Percentiles rank a stretch among this genome's conserved stretches.
Conservation (phyloP, 2,888 invertebrate species). For the Apamea epomidion region DNA sequence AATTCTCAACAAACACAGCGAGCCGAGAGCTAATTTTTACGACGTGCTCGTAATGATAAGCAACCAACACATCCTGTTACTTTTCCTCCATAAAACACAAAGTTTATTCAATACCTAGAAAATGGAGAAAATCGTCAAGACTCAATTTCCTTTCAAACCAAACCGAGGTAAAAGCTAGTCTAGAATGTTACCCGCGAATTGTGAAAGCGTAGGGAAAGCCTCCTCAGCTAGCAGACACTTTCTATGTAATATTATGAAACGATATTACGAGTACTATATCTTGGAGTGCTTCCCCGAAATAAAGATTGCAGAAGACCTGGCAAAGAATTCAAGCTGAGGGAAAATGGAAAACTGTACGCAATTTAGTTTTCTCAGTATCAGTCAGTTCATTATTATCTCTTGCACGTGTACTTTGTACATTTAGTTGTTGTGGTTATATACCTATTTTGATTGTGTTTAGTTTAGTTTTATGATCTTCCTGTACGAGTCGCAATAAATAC, state of each 20-base stretch:
- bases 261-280: slow-evolving; percentile 9
- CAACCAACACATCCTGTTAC: slow-evolving; percentile 34
- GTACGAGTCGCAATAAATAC: too few relatives aligned
- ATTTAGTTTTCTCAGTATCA: not conserved
- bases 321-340: not conserved
- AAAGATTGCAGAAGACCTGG: not conserved
- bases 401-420: not conserved
- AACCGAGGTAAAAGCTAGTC: slow-evolving; percentile 40
- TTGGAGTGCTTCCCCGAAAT: slow-evolving; percentile 9
- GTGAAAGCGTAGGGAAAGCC: slow-evolving; percentile 60
- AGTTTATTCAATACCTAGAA: slow-evolving; percentile 50
- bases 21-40: slow-evolving; percentile 13
- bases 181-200: slow-evolving; percentile 49
- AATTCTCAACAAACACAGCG: slow-evolving; percentile 5
- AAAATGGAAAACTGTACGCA: not conserved
- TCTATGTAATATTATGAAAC: slow-evolving; percentile 41
- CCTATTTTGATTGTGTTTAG: too few relatives aligned
- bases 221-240: slow-evolving; percentile 18
- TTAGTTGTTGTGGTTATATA: too few relatives aligned
- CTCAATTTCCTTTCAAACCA: slow-evolving; percentile 50
- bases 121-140: slow-evolving; percentile 40
- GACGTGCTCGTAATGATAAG: slow-evolving; percentile 33
- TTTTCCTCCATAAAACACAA: slow-evolving; percentile 51
- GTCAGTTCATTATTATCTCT: not conserved
- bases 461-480: too few relatives aligned